These are phyloP conservation scores for Gerosis bhagava DNA, from an alignment of 2,888 invertebrate species.

Conservation along the genomic window DNA sequence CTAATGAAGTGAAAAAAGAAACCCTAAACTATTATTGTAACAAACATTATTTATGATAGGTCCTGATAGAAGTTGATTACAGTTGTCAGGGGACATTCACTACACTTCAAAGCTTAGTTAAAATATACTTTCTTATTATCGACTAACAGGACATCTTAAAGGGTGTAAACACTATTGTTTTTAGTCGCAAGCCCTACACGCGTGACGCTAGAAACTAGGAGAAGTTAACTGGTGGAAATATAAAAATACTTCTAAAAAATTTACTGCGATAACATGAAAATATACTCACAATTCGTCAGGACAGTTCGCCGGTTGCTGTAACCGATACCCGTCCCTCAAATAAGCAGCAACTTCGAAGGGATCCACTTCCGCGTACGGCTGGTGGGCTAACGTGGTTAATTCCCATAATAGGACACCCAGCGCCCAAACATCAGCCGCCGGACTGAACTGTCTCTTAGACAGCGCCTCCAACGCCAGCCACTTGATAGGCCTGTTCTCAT, in stretches of 20 bases:
- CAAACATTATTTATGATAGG: no score
- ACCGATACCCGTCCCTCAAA: slow-evolving; percentile 93
- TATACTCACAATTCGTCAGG: slow-evolving; percentile 96
- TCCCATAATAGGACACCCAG: slow-evolving; percentile 98
- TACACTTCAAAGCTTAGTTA: no score
- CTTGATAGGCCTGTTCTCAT: slow-evolving; percentile 96
- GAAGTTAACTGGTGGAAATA: no score
- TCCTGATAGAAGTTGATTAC: no score
- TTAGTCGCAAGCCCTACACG: no score
- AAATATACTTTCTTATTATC: no score
- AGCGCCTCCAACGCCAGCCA: slow-evolving; percentile 96
- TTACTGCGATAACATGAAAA: neutral
- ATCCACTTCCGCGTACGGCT: slow-evolving; percentile 95
- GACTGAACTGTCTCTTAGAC: slow-evolving; percentile 90
- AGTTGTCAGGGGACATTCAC: no score
- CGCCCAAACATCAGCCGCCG: slow-evolving; percentile 97
- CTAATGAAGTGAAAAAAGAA: no score
- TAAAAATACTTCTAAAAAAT: neutral
- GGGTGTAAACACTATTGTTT: no score
- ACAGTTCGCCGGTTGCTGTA: slow-evolving; percentile 96
- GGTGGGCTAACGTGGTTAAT: slow-evolving; percentile 93
- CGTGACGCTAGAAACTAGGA: no score
- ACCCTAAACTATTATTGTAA: no score
- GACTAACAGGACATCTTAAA: no score
- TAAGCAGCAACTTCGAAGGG: slow-evolving; percentile 95